phyloP scores from a whole-genome alignment of 1,140 invertebrate species.

The Lanistes nyassanus region DNA sequence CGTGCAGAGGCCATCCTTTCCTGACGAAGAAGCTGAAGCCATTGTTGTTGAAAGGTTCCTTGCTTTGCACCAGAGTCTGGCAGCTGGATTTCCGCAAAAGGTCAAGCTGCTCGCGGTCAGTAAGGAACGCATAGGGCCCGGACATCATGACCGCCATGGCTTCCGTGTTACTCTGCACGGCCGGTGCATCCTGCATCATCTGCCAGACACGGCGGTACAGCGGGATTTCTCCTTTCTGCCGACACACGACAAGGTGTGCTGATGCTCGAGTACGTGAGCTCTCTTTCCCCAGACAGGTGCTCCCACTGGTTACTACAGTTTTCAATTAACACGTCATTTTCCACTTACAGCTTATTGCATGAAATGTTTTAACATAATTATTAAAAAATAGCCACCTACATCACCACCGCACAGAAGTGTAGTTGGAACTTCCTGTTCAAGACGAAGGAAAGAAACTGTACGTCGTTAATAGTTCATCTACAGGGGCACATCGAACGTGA shows the following conservation, averaged over 20 bases:
- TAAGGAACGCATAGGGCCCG: slow-evolving; percentile 32
- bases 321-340: no score
- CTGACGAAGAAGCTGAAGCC: slow-evolving; percentile 31
- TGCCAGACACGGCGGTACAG: slow-evolving; percentile 21
- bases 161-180: slow-evolving; percentile 7
- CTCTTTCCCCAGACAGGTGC: no score
- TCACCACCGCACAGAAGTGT: no score
- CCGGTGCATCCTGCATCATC: slow-evolving; percentile 27
- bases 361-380: no score
- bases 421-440: no score
- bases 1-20: slow-evolving; percentile 19
- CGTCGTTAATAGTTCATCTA: no score
- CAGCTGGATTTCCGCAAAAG: slow-evolving; percentile 27
- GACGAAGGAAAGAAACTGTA: no score
- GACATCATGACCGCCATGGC: slow-evolving; percentile 24
- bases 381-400: no score
- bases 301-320: no score
- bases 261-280: no score
- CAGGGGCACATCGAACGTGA: no score
- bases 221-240: slow-evolving; percentile 28
- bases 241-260: neutral
- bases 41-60: slow-evolving; percentile 31
- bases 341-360: no score
- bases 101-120: slow-evolving; percentile 31
- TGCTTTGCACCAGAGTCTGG: slow-evolving; percentile 23